Evolutionary conservation across 2,888 invertebrate species (phyloP), one percentile per base, ranked within the genome.

Genomic region (Acronicta leporina): DNA sequence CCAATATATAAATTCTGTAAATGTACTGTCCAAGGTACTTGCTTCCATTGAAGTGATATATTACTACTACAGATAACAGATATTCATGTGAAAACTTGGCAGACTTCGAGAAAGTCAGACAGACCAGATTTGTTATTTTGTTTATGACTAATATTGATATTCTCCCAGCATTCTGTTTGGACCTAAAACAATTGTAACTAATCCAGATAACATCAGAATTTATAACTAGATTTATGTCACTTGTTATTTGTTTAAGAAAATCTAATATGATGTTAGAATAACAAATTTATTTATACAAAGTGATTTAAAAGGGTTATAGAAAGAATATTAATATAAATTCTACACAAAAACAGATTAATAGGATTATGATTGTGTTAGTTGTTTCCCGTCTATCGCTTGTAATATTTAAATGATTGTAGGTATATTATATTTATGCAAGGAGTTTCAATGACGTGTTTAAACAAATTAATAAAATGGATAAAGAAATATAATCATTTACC

Each of bases 401-500:
- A n/a, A n/a, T n/a, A n/a, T n/a, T n/a, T n/a, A n/a, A n/a, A n/a
- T n/a, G n/a, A n/a, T n/a, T n/a, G n/a, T n/a, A n/a, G n/a, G n/a
- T n/a, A n/a, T n/a, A n/a, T n/a, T n/a, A n/a, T n/a, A n/a, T n/a
- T n/a, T n/a, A n/a, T n/a, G n/a, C n/a, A n/a, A n/a, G n/a, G n/a
- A n/a, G n/a, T n/a, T n/a, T n/a, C n/a, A n/a, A n/a, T n/a, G n/a
- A n/a, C n/a, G n/a, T n/a, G n/a, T n/a, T n/a, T n/a, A n/a, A n/a
- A n/a, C n/a, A n/a, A n/a, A n/a, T n/a, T n/a, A 30, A 8, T 8
- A 20, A 2, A 20, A 20, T 27, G 3, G 5, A 7, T 5, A 7
- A 27, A 7, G 11, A 41, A n/a, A 49, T n/a, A 25, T 13, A 41
- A n/a, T 10, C 54, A 95, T 96, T 96, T 94, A 98, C 98, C 58